Conservation (phyloP, 1,140 invertebrate species). For the Uloborus diversus region DNA sequence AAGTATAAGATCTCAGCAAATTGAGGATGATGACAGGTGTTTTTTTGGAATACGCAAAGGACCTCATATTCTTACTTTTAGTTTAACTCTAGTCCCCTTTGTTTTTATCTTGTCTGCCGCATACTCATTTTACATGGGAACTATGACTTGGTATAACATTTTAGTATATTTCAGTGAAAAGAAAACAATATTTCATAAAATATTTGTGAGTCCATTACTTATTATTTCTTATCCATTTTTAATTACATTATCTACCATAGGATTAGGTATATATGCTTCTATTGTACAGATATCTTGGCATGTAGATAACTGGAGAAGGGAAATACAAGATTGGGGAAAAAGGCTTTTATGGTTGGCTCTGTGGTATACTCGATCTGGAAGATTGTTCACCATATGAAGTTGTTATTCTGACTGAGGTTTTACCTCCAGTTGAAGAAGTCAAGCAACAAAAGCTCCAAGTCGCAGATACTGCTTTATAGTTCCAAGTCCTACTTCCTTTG, state of each 20-base stretch:
- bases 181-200: constrained; percentile 67
- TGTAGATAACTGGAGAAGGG: constrained; percentile 74
- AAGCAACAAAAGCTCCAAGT: constrained; percentile 36
- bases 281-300: constrained; percentile 76
- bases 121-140: constrained; percentile 80
- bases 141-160: constrained; percentile 80
- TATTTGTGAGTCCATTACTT: constrained; percentile 74
- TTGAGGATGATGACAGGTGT: constrained; percentile 67
- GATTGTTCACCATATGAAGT: constrained; percentile 76
- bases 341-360: constrained; percentile 82
- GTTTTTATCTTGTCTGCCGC: constrained; percentile 72
- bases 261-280: constrained; percentile 75
- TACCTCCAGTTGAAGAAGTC: constrained; percentile 18
- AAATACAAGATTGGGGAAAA: constrained; percentile 80
- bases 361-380: constrained; percentile 73
- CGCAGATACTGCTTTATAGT: constrained; percentile 50
- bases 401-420: constrained; percentile 65
- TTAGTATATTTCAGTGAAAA: constrained; percentile 77
- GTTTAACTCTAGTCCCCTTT: constrained; percentile 74
- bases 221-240: constrained; percentile 78
- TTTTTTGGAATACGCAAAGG: constrained; percentile 72
- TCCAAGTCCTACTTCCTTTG: neutral
- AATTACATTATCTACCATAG: constrained; percentile 73
- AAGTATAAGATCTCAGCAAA: constrained; percentile 73
- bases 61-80: constrained; percentile 74